Conservation (phyloP, 2,113 vertebrate genomes). For the Tachysurus vachellii region DNA sequence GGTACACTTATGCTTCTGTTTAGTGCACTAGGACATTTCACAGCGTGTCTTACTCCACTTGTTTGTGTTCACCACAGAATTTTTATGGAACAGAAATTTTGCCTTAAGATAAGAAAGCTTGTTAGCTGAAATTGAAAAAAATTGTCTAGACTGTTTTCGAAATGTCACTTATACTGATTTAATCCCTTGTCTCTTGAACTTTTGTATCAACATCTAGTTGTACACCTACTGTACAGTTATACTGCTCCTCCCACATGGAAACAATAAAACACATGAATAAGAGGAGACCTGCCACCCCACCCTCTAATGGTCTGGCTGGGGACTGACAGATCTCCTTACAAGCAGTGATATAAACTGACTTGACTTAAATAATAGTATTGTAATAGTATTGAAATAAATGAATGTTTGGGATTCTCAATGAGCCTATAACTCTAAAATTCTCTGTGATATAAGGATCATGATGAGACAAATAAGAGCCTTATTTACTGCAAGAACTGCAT, state of each 20-base stretch:
- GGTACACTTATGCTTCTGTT: neutral
- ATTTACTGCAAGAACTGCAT: constrained; percentile 41
- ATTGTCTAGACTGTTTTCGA: too few relatives aligned
- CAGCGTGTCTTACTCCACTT: neutral
- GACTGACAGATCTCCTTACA: too few relatives aligned
- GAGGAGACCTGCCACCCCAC: too few relatives aligned
- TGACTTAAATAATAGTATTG: neutral
- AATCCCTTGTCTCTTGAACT: too few relatives aligned
- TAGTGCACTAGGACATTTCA: neutral
- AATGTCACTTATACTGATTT: too few relatives aligned
- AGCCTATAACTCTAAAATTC: neutral
- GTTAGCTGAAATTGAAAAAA: neutral
- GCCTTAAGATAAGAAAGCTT: neutral
- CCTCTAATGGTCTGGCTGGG: too few relatives aligned
- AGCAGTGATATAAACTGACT: neutral
- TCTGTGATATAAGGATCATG: neutral
- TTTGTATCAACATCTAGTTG: too few relatives aligned
- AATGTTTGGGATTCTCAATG: neutral
- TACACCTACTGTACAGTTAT: too few relatives aligned
- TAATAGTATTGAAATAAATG: neutral
- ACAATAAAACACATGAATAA: too few relatives aligned
- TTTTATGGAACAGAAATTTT: neutral
- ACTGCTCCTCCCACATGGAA: too few relatives aligned
- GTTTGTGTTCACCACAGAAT: neutral
- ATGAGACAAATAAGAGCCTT: constrained; percentile 30